These are phyloP conservation scores for Sphenopsis melanotis DNA, from an alignment of 2,797 vertebrate genomes.

Conservation along the genomic window DNA sequence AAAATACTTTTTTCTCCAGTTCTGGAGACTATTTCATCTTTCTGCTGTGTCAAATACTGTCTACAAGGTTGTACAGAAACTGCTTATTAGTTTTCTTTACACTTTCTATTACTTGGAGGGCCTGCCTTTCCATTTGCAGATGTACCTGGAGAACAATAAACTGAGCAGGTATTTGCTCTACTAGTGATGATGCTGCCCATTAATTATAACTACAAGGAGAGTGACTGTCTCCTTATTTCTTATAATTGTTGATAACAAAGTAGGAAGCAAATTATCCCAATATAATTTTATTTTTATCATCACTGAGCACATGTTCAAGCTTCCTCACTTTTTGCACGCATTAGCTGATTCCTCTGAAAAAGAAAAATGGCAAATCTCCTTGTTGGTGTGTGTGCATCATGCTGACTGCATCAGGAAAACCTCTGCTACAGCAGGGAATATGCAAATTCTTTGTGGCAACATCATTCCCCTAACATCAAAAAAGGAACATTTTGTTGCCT, in stretches of 20 bases:
- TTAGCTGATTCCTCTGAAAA: neutral
- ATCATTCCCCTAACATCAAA: neutral
- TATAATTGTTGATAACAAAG: neutral
- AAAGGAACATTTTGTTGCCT: neutral
- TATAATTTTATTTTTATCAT: neutral
- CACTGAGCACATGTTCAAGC: neutral
- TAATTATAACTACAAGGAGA: neutral
- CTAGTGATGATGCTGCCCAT: neutral
- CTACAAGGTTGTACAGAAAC: neutral
- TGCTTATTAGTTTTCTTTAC: neutral
- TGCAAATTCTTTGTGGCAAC: neutral
- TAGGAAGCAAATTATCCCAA: neutral
- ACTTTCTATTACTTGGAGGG: neutral
- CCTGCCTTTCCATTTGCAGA: neutral
- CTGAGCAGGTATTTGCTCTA: neutral
- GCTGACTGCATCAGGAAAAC: neutral
- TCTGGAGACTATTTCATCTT: neutral
- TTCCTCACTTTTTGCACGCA: rapidly evolving
- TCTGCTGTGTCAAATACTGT: neutral
- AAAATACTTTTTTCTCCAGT: neutral
- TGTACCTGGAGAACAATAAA: neutral
- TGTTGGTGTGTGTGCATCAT: neutral
- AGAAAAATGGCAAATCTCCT: neutral
- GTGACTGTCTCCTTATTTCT: neutral
- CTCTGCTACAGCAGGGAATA: neutral